phyloP scores from a whole-genome alignment of 2,797 vertebrate genomes.

The Rhynchotus rufescens region DNA sequence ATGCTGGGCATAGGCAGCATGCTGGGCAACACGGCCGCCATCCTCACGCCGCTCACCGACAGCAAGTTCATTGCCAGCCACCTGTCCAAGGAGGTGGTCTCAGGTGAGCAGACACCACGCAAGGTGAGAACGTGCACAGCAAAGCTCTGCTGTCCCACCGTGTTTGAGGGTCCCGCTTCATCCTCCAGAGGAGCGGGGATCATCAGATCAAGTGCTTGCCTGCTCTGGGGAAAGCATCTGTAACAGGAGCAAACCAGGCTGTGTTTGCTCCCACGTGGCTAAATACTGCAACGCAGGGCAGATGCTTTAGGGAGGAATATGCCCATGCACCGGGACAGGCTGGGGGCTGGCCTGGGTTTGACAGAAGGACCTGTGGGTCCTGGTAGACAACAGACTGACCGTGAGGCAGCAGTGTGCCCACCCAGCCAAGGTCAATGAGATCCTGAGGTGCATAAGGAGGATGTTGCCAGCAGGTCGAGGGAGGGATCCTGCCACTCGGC shows the following conservation, averaged over 20 bases:
- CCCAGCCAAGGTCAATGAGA: no score
- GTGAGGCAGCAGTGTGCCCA: no score
- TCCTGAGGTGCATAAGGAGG: no score
- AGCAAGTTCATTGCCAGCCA: constrained; percentile 76
- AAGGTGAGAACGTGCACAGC: accelerated
- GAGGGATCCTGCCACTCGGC: no score
- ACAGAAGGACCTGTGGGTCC: no score
- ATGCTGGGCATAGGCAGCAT: constrained; percentile 94
- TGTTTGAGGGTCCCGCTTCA: accelerated
- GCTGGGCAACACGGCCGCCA: constrained; percentile 90
- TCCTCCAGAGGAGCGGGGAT: neutral
- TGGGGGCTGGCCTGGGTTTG: no score
- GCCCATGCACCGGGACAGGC: no score
- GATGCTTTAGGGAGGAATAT: neutral
- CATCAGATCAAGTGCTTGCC: neutral
- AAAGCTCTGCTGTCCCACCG: neutral
- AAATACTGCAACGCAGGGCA: neutral
- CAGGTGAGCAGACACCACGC: constrained; percentile 77
- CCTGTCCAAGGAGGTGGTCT: constrained; percentile 85
- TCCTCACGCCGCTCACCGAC: constrained; percentile 90
- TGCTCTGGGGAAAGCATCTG: neutral
- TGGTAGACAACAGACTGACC: no score
- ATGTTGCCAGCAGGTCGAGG: no score
- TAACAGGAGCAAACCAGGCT: neutral
- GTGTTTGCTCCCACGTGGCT: neutral